Base-by-base conservation (phyloP, 2,797 vertebrate species). In the Pangasius sanitwongsei region DNA sequence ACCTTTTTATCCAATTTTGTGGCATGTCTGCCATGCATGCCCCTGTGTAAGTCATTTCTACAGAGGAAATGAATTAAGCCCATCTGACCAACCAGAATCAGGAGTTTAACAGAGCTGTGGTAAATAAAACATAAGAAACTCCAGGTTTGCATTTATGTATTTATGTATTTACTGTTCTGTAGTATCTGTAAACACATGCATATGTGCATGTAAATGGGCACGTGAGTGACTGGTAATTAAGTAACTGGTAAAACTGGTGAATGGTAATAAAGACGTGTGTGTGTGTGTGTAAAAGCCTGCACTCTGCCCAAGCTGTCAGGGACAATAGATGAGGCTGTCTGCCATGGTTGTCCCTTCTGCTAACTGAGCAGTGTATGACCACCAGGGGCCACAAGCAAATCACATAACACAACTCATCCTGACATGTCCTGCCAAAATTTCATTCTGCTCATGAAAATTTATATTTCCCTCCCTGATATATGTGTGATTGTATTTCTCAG, bases 371-470 rank as follows among this genome's bases (percentile, higher is more conserved):
- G 81, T 63, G 53, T 69, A 20, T 86, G 90, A 85, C 72, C 91
- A 91, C 72, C 86, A 88, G 91, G 83, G 91, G 89, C 89, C 86
- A 81, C 85, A 87, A 93, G 92, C 87, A 89, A 95, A 94, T 92
- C 91, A 90, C 87, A 90, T 89, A 91, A 89, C 88, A 89, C 88
- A 94, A 94, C 92, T 95, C 91, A 77, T 89, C 90, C 86, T 91
- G 81, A 91, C 92, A 91, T 41, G 1, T 53, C 74, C 84, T 44
- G 77, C 92, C 91, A 90, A 89, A 93, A 91, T 93, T 92, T 91
- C 87, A 91, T 90, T 91, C 90, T 89, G 86, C 92, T 93, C 83
- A 94, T 94, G 90, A 93, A 93, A 93, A 96, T 95, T 94, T 93
- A 94, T 93, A 57, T 84, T 88, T 80, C 75, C 87, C 86, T 65